phyloP scores from a whole-genome alignment of 2,888 invertebrate genomes.

The Diadegma fenestrale region DNA sequence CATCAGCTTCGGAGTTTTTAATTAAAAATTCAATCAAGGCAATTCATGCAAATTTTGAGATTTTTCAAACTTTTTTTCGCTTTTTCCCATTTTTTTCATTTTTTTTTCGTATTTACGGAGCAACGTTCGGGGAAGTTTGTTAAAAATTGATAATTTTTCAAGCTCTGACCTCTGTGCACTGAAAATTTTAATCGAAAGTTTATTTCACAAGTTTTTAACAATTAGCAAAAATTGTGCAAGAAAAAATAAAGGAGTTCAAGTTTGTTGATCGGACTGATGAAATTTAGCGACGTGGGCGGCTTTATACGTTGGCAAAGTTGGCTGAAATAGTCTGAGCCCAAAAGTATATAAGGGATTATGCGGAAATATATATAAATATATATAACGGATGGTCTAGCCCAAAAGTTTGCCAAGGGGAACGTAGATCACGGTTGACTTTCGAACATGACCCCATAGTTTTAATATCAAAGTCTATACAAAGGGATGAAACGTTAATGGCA shows the following conservation, averaged over 20 bases:
- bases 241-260: background rate
- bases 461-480: slow-evolving; percentile 15
- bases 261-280: background rate
- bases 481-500: slow-evolving; percentile 24
- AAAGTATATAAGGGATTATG: slow-evolving; percentile 2
- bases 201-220: too few species aligned
- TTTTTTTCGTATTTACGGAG: too few species aligned
- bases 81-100: too few species aligned
- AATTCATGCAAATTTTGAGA: too few species aligned
- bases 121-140: too few species aligned
- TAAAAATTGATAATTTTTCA: too few species aligned
- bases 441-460: slow-evolving; percentile 27
- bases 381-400: background rate
- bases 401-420: background rate
- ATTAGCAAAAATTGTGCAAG: background rate
- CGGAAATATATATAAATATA: slow-evolving; percentile 3
- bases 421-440: slow-evolving; percentile 28
- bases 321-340: background rate
- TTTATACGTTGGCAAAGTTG: background rate
- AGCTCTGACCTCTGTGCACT: too few species aligned
- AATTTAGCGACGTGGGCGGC: background rate
- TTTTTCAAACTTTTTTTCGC: too few species aligned
- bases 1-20: too few species aligned
- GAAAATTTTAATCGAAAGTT: too few species aligned
- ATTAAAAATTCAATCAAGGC: too few species aligned